Percentiles rank a stretch among this genome's conserved stretches.
phyloP scores from a whole-genome alignment of 1,140 invertebrate species.

The Mactra quadrangularis region DNA sequence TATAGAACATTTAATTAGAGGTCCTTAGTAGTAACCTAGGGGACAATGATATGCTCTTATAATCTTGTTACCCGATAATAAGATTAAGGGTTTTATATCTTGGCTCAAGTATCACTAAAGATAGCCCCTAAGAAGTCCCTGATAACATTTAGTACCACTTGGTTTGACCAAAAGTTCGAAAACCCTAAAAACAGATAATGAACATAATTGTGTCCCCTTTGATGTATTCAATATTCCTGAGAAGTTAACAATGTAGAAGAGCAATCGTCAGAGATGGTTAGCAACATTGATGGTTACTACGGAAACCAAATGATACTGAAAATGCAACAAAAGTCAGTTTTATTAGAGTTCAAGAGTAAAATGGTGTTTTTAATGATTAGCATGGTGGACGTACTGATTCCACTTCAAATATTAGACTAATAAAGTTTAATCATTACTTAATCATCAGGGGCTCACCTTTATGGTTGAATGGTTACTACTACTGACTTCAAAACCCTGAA shows the following conservation, averaged over 20 bases:
- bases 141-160: slow-evolving; percentile 24
- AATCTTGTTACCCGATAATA: slow-evolving; percentile 48
- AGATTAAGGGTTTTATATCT: slow-evolving; percentile 26
- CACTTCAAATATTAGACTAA: no score
- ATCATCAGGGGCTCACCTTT: no score
- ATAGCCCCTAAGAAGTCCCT: slow-evolving; percentile 1
- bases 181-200: slow-evolving; percentile 44
- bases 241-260: slow-evolving; percentile 18
- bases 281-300: background rate
- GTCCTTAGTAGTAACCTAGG: background rate
- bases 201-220: slow-evolving; percentile 28
- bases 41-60: slow-evolving; percentile 17
- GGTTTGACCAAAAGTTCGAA: slow-evolving; percentile 1
- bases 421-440: no score
- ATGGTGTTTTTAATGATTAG: no score
- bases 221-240: slow-evolving; percentile 32
- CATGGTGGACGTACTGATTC: no score
- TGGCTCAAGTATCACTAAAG: slow-evolving; percentile 31
- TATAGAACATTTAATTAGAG: background rate
- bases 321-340: slow-evolving; percentile 31
- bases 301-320: background rate
- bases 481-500: no score
- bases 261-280: no score
- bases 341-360: no score
- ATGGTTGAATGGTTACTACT: no score